Evolutionary conservation across 2,797 vertebrate genomes (phyloP).

Genomic region (Ceyx erithaca): DNA sequence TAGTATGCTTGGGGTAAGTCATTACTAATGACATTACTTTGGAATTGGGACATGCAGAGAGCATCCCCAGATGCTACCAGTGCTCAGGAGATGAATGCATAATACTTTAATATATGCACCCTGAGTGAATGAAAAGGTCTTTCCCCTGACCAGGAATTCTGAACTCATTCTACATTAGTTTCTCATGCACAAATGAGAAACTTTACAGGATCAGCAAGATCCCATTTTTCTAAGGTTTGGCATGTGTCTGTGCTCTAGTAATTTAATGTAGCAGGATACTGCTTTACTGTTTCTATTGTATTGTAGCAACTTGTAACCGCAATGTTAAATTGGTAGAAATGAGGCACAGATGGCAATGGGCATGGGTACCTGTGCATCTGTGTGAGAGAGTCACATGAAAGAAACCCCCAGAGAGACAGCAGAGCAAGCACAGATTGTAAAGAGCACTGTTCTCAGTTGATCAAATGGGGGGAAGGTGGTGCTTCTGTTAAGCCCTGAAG

Average conservation of each 20-base stretch:
- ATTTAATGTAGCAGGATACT: neutral
- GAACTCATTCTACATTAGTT: neutral
- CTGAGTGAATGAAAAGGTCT: neutral
- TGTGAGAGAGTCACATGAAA: neutral
- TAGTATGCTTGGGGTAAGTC: neutral
- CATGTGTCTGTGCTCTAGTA: neutral
- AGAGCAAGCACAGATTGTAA: neutral
- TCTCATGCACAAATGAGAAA: neutral
- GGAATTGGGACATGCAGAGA: neutral
- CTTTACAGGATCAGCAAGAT: neutral
- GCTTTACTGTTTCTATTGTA: neutral
- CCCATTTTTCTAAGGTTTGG: accelerated
- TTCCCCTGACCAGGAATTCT: neutral
- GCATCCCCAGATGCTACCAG: neutral
- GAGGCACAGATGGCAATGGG: accelerated
- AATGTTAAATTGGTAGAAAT: neutral
- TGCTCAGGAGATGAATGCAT: neutral
- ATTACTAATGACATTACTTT: neutral
- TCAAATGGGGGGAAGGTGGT: accelerated
- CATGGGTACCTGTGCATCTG: accelerated
- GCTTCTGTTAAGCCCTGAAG: neutral
- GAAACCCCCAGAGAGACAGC: neutral
- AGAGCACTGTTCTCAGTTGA: neutral
- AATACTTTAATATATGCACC: neutral
- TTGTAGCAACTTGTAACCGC: neutral